phyloP scores from a whole-genome alignment of 2,888 invertebrate genomes.

The Drosophila paucipuncta region DNA sequence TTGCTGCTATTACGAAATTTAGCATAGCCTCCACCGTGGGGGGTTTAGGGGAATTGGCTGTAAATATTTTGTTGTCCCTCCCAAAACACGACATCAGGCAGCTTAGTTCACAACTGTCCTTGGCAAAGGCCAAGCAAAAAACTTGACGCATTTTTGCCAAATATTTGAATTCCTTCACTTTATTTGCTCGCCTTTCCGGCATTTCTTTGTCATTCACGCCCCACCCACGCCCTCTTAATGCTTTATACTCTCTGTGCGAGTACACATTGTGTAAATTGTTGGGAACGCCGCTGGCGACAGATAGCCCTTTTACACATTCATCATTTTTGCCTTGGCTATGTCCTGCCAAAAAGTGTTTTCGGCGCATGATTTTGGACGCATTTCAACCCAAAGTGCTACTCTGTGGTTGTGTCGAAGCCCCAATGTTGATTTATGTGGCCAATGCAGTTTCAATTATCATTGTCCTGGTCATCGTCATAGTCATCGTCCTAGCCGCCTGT shows the following conservation, averaged over 20 bases:
- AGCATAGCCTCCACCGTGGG: constrained; percentile 9
- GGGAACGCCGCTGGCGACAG: constrained; percentile 37
- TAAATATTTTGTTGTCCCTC: constrained; percentile 50
- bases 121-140: constrained; percentile 41
- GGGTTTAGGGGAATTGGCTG: constrained; percentile 27
- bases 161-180: constrained; percentile 72
- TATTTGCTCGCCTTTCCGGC: constrained; percentile 55
- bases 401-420: constrained; percentile 22
- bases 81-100: constrained; percentile 37
- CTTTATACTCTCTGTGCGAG: constrained; percentile 6
- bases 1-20: constrained; percentile 63
- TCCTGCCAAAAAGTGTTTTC: constrained; percentile 47
- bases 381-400: constrained; percentile 35
- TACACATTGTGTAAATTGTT: constrained; percentile 51
- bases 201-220: constrained; percentile 15
- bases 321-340: constrained; percentile 43
- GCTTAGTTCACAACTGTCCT: constrained; percentile 34
- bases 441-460: constrained; percentile 70
- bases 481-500: constrained; percentile 3
- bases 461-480: constrained; percentile 9
- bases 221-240: not conserved
- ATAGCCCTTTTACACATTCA: constrained; percentile 56
- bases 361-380: constrained; percentile 62
- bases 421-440: constrained; percentile 72
- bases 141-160: constrained; percentile 75